Evolutionary conservation across 2,113 vertebrate genomes (phyloP).

Genomic region (Coptodon bakossiorum): DNA sequence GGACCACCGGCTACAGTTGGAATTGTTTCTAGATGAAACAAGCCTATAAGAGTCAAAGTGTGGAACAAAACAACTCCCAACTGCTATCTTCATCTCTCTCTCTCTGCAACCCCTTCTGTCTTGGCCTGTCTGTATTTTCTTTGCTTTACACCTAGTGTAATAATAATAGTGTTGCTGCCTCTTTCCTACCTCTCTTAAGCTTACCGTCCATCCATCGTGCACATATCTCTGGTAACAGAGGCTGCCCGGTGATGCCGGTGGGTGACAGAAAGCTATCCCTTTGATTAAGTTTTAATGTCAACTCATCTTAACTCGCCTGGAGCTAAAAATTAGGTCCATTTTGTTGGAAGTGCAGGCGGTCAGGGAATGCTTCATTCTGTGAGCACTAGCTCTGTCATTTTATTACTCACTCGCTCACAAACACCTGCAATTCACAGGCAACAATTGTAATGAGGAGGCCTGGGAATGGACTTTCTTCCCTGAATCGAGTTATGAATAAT

Average conservation of each 20-base stretch:
- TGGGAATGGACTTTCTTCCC: neutral
- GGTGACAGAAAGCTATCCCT: constrained; percentile 1
- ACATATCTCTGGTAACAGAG: neutral
- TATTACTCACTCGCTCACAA: neutral
- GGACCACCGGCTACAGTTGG: neutral
- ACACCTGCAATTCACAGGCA: neutral
- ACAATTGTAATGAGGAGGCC: neutral
- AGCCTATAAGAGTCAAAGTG: neutral
- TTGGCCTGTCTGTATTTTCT: neutral
- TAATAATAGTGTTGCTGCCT: neutral
- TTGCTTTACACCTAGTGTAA: neutral
- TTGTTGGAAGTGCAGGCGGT: neutral
- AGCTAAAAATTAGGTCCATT: constrained; percentile 26
- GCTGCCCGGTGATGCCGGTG: neutral
- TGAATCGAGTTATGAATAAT: neutral
- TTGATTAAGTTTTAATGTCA: constrained; percentile 42
- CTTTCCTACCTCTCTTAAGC: neutral
- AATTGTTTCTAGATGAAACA: neutral
- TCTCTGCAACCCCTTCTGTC: neutral
- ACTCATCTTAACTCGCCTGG: neutral
- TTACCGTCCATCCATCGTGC: neutral
- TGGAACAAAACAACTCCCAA: neutral
- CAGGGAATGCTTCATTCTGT: neutral
- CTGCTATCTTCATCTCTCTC: neutral
- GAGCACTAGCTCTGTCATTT: neutral